Evolutionary conservation across 2,797 vertebrate genomes (phyloP).

Genomic region (Lophotriccus pileatus): DNA sequence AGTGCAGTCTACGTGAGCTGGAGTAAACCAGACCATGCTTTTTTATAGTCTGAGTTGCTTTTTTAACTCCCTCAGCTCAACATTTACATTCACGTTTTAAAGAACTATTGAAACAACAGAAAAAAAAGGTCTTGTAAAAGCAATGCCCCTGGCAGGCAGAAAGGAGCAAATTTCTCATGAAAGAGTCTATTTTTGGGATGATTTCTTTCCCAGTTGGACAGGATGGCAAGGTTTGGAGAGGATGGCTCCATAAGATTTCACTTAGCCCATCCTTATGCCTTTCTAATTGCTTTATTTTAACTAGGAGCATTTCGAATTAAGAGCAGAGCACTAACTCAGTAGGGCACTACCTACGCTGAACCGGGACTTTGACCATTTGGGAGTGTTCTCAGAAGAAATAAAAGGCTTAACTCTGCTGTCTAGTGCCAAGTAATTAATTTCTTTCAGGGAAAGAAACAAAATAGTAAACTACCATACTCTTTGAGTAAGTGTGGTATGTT

Average conservation of each 20-base stretch:
- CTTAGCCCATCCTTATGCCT: neutral
- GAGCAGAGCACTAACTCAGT: neutral
- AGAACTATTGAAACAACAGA: neutral
- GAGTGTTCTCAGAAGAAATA: neutral
- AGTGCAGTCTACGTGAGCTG: neutral
- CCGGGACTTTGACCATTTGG: neutral
- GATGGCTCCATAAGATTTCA: neutral
- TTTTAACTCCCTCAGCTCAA: neutral
- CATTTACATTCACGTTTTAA: neutral
- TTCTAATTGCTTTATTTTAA: neutral
- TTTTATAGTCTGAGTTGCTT: neutral
- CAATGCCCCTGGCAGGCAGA: neutral
- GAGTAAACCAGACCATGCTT: neutral
- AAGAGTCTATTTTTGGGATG: neutral
- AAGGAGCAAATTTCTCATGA: neutral
- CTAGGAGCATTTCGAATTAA: neutral
- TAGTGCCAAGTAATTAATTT: neutral
- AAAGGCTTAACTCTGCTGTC: neutral
- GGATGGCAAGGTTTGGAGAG: neutral
- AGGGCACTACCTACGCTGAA: neutral
- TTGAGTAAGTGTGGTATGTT: neutral
- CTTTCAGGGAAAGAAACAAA: neutral
- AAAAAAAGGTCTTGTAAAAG: neutral
- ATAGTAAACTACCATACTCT: accelerated
- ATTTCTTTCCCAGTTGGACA: neutral